Percentiles rank a stretch among this genome's conserved stretches.
These are phyloP conservation scores for Tenualosa thibaudeaui DNA, from an alignment of 2,797 vertebrate genomes.

Conservation along the genomic window DNA sequence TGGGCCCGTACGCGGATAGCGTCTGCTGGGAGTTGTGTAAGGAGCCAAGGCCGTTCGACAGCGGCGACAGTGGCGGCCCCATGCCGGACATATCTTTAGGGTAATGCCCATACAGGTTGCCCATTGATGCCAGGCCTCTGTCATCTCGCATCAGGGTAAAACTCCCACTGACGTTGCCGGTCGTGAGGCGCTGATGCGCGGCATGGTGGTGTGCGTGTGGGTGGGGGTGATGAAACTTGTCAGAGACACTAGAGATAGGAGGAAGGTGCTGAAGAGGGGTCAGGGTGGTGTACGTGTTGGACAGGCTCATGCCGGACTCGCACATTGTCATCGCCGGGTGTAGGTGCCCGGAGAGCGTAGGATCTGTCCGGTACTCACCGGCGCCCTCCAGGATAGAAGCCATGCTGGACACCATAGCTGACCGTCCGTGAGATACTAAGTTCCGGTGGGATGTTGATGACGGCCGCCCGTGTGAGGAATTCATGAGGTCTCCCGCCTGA, in stretches of 20 bases:
- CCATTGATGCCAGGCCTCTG: slow-evolving; percentile 88
- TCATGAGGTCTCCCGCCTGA: slow-evolving; percentile 87
- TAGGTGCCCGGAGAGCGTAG: slow-evolving; percentile 80
- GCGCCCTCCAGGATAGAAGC: slow-evolving; percentile 89
- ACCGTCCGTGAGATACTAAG: slow-evolving; percentile 84
- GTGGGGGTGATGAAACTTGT: slow-evolving; percentile 87
- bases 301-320: slow-evolving; percentile 89
- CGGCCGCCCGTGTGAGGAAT: slow-evolving; percentile 83
- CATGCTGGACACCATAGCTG: slow-evolving; percentile 93
- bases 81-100: slow-evolving; percentile 93
- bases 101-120: slow-evolving; percentile 92
- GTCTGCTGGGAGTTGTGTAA: slow-evolving; percentile 90
- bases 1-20: slow-evolving; percentile 85
- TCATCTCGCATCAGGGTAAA: slow-evolving; percentile 96
- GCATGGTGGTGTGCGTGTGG: slow-evolving; percentile 65
- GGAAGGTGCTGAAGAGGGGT: slow-evolving; percentile 95
- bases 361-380: slow-evolving; percentile 81
- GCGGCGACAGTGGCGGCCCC: slow-evolving; percentile 91
- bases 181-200: slow-evolving; percentile 83
- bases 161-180: slow-evolving; percentile 90
- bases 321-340: slow-evolving; percentile 97
- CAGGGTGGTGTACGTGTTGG: slow-evolving; percentile 93
- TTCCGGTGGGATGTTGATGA: slow-evolving; percentile 82
- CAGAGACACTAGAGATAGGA: slow-evolving; percentile 91
- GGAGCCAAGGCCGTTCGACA: slow-evolving; percentile 87